Percentiles rank a stretch among this genome's conserved stretches.
These are phyloP conservation scores for Spinibarbus caldwelli DNA, from an alignment of 2,797 vertebrate genomes.

Conservation along the genomic window DNA sequence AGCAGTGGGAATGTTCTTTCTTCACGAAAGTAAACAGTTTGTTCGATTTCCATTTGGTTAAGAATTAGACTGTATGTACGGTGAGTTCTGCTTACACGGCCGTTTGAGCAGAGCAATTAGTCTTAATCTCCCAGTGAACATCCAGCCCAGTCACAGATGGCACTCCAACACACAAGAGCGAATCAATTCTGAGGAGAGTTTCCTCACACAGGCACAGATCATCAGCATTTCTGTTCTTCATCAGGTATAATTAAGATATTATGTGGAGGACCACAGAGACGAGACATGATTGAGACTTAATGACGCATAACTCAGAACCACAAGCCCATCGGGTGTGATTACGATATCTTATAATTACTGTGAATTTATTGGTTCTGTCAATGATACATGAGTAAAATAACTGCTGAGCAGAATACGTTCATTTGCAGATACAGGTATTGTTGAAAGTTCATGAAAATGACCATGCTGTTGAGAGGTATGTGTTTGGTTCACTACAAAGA, in stretches of 20 bases:
- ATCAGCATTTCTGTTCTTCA: slow-evolving; percentile 12
- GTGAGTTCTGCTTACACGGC: too few relatives aligned
- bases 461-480: neutral
- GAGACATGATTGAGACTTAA: slow-evolving; percentile 25
- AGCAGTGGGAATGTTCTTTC: neutral
- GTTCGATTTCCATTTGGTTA: slow-evolving; percentile 45
- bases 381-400: neutral
- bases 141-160: slow-evolving; percentile 57
- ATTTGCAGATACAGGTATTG: neutral
- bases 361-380: neutral
- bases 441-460: neutral
- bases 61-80: slow-evolving; percentile 45
- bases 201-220: neutral
- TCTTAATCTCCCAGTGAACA: slow-evolving; percentile 51
- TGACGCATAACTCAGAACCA: slow-evolving; percentile 4
- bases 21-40: slow-evolving; percentile 43
- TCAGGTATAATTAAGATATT: slow-evolving; percentile 32
- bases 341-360: slow-evolving; percentile 5
- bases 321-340: slow-evolving; percentile 26
- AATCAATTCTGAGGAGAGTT: slow-evolving; percentile 43
- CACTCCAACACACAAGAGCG: slow-evolving; percentile 37
- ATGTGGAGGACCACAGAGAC: slow-evolving; percentile 14
- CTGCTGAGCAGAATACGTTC: neutral
- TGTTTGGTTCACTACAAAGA: neutral
- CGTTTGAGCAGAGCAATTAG: slow-evolving; percentile 57